A percentile compares a stretch with the other conserved stretches of the same genome.
Conservation (phyloP, 2,113 vertebrate genomes). For the Heteronetta atricapilla region DNA sequence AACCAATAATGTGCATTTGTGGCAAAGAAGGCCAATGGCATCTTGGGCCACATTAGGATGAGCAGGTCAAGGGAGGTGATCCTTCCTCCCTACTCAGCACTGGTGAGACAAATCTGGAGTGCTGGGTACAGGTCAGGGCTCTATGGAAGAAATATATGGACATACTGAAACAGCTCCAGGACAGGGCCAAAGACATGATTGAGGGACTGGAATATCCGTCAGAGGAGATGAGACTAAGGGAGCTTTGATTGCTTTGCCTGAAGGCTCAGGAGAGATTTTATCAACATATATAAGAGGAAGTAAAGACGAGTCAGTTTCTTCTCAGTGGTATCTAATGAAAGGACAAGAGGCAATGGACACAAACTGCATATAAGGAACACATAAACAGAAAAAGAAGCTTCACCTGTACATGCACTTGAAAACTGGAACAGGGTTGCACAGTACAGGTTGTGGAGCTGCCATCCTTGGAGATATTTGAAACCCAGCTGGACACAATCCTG, state of each 20-base stretch:
- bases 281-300: background rate
- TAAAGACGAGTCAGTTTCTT: background rate
- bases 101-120: background rate
- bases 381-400: background rate
- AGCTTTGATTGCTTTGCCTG: background rate
- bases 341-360: background rate
- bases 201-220: background rate
- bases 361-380: background rate
- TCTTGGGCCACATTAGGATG: background rate
- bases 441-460: background rate
- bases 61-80: background rate
- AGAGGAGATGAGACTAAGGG: background rate
- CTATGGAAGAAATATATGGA: background rate
- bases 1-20: background rate
- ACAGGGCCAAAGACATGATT: background rate
- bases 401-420: background rate
- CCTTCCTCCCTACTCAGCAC: background rate
- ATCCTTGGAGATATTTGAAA: background rate
- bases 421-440: background rate
- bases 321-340: background rate
- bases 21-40: background rate
- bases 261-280: background rate
- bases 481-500: no score
- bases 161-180: background rate
- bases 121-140: background rate